Evolutionary conservation across 2,113 vertebrate genomes (phyloP), one percentile per base, ranked within the genome.

Genomic region (Hippocampus comes): DNA sequence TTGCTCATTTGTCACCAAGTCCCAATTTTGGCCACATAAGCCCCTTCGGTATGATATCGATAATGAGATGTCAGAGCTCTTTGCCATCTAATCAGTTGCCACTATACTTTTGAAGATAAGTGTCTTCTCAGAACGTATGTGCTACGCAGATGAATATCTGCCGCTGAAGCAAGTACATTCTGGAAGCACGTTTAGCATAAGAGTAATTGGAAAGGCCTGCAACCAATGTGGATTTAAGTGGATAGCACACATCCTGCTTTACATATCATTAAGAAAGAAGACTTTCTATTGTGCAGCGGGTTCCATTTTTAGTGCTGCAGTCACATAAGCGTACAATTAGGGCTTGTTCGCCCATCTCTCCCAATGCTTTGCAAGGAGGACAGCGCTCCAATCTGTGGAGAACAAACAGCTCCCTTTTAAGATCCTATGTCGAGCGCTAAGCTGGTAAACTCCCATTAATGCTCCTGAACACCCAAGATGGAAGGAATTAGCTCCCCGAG

Each of bases 401-500:
- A 92, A 90, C 89, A 87, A 88, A 80, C 78, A 64, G 67, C 77
- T 90, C 77, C 75, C 80, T 90, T 90, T 86, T 87, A 88, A 90
- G 78, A 83, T 84, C 88, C 82, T 71, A 72, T 87, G 86, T 88
- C 82, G 81, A 71, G 66, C 74, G 70, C 84, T 91, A 91, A 92
- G 91, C 89, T 90, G 84, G 84, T 91, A 89, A 90, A 91, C 87
- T 90, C 85, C 80, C 71, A 85, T 88, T 88, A 90, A 91, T 84
- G 88, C 84, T 91, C 75, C 59, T 84, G 79, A 80, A 78, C 86
- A 88, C 72, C 80, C 79, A 82, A 91, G 79, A 88, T 87, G 87
- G 80, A 81, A 77, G 88, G 91, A 89, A 89, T 91, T 91, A 91
- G 80, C 80, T 70, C 79, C 78, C 69, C 66, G 79, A 89, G 85